Percentiles rank a stretch among this genome's conserved stretches.
phyloP scores from a whole-genome alignment of 1,140 invertebrate genomes.

The Maconellicoccus hirsutus region DNA sequence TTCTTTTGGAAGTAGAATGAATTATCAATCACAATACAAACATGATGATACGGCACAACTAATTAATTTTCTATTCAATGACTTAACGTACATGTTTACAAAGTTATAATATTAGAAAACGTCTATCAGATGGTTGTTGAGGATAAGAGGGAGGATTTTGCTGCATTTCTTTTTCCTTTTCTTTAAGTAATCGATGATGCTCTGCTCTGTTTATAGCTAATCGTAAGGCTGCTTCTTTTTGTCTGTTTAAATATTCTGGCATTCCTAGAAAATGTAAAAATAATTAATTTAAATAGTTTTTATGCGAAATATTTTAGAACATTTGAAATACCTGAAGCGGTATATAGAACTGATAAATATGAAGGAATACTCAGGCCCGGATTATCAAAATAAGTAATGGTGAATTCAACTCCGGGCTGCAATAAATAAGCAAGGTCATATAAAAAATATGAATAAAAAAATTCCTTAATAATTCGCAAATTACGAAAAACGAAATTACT shows the following conservation, averaged over 20 bases:
- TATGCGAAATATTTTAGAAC: not conserved
- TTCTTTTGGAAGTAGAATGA: too few relatives aligned
- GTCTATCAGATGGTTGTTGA: not conserved
- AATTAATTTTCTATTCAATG: not conserved
- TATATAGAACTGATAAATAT: conserved; percentile 27
- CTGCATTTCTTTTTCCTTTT: conserved; percentile 1
- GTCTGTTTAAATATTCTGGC: conserved; percentile 27
- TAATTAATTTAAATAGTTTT: not conserved
- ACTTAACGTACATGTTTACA: not conserved
- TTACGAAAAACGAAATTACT: conserved; percentile 36
- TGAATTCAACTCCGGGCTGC: conserved; percentile 63
- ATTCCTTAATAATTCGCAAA: conserved; percentile 23
- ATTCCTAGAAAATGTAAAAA: conserved; percentile 24
- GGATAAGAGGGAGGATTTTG: not conserved
- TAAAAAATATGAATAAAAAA: not conserved
- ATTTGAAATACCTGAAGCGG: conserved; percentile 27
- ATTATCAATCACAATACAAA: too few relatives aligned
- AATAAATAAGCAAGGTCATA: conserved; percentile 23
- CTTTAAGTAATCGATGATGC: not conserved
- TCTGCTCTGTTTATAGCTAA: conserved; percentile 9
- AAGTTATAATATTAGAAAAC: not conserved
- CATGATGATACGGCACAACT: too few relatives aligned
- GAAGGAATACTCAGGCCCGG: conserved; percentile 42
- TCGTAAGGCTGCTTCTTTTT: conserved; percentile 25
- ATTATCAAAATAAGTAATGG: conserved; percentile 77